phyloP scores from a whole-genome alignment of 1,140 invertebrate species.

The Anagrus nilaparvatae region DNA sequence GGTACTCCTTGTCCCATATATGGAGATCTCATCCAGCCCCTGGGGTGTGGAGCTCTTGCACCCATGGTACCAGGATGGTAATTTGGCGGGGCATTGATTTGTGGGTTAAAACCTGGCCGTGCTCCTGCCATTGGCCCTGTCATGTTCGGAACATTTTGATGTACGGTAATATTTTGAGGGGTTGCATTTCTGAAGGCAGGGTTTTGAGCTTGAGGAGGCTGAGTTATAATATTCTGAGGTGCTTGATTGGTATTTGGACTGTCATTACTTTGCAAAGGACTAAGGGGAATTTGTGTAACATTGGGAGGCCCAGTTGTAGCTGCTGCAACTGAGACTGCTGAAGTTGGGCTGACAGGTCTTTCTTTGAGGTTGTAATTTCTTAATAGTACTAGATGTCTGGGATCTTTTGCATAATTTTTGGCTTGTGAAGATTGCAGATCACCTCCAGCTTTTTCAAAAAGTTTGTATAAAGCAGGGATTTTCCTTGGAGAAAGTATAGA shows the following conservation, averaged over 20 bases:
- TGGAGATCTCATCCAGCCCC: constrained; percentile 32
- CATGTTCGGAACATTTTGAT: constrained; percentile 31
- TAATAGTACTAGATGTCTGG: constrained; percentile 70
- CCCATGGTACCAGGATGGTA: constrained; percentile 37
- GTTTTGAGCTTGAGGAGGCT: constrained; percentile 29
- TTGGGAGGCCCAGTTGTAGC: constrained; percentile 29
- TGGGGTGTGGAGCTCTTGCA: constrained; percentile 26
- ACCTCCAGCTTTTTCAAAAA: constrained; percentile 78
- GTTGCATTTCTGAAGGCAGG: constrained; percentile 31
- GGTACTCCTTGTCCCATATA: constrained; percentile 29
- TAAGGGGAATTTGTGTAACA: constrained; percentile 39
- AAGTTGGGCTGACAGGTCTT: constrained; percentile 62
- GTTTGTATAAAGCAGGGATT: constrained; percentile 65
- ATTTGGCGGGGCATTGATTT: constrained; percentile 43
- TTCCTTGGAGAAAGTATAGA: constrained; percentile 83
- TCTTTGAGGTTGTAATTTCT: constrained; percentile 62
- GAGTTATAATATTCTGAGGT: constrained; percentile 29
- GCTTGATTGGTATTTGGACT: constrained; percentile 44
- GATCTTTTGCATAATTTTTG: constrained; percentile 87
- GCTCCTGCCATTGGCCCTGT: constrained; percentile 26
- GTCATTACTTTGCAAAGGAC: constrained; percentile 48
- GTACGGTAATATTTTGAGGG: constrained; percentile 36
- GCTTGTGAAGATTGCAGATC: constrained; percentile 66
- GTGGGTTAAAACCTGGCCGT: constrained; percentile 36
- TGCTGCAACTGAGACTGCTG: constrained; percentile 31